Percentiles rank a stretch among this genome's conserved stretches.
Conservation (phyloP, 1,140 invertebrate genomes). For the Berghia stephanieae region DNA sequence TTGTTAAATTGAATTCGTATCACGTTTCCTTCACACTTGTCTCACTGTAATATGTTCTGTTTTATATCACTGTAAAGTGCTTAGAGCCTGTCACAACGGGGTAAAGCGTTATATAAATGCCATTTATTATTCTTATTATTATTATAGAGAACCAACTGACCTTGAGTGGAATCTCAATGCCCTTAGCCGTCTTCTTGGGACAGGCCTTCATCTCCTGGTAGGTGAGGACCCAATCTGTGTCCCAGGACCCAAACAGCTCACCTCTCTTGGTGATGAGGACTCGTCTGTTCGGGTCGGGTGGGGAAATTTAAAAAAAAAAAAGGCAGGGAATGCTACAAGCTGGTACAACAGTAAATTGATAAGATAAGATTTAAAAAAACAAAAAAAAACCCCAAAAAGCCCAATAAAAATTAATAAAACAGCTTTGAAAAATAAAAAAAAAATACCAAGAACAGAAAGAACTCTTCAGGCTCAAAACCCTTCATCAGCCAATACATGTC, state of each 20-base stretch:
- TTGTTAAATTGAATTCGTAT: neutral
- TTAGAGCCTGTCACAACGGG: neutral
- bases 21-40: neutral
- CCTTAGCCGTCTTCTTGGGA: slow-evolving; percentile 54
- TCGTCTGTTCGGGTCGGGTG: slow-evolving; percentile 50
- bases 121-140: neutral
- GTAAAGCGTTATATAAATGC: no score
- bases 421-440: neutral
- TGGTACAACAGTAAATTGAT: neutral
- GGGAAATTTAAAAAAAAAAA: no score
- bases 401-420: neutral
- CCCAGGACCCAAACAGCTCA: slow-evolving; percentile 69
- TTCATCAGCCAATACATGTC: no score
- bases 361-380: neutral
- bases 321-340: no score
- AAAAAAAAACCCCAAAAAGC: neutral
- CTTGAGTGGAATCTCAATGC: slow-evolving; percentile 63
- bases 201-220: slow-evolving; percentile 62
- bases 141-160: slow-evolving; percentile 38
- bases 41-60: neutral
- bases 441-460: no score
- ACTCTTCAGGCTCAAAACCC: no score
- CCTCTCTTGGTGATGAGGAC: slow-evolving; percentile 65
- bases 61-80: slow-evolving; percentile 5
- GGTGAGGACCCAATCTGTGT: slow-evolving; percentile 60